A percentile compares a stretch with the other conserved stretches of the same genome.
phyloP scores from a whole-genome alignment of 2,888 invertebrate species.

The Nomada fucata region DNA sequence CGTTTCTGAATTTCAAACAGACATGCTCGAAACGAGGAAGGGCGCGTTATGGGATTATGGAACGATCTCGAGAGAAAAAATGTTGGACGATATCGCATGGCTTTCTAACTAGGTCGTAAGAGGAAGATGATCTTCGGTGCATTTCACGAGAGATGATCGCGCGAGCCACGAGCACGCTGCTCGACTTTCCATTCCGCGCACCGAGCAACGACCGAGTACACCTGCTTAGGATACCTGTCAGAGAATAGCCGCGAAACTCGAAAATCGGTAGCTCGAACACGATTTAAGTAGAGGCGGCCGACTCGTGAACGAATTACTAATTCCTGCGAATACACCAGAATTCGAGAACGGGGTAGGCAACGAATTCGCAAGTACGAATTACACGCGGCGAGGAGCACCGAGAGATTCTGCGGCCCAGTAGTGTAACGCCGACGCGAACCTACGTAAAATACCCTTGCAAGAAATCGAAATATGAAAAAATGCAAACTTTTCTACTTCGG shows the following conservation, averaged over 20 bases:
- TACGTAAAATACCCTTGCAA: too few species aligned
- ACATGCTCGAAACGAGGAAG: background rate
- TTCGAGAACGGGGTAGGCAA: too few species aligned
- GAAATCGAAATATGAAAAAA: too few species aligned
- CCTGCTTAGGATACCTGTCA: conserved; percentile 26
- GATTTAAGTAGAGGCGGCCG: too few species aligned
- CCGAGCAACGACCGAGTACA: conserved; percentile 47
- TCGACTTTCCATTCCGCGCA: conserved; percentile 64
- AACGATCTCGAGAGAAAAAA: background rate
- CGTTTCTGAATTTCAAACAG: background rate
- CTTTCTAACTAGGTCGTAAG: background rate
- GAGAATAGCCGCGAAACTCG: conserved; percentile 39
- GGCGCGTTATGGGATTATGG: too few species aligned
- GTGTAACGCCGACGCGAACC: too few species aligned
- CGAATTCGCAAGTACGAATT: too few species aligned
- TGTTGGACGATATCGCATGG: background rate
- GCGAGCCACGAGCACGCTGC: conserved; percentile 38
- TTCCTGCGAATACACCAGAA: too few species aligned
- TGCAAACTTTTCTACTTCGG: too few species aligned
- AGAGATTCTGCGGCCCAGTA: background rate
- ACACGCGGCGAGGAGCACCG: too few species aligned
- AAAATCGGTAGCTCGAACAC: conserved; percentile 13
- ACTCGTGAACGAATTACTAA: background rate
- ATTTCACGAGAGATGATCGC: conserved; percentile 47
- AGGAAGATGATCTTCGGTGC: background rate